Conservation (phyloP, 2,797 vertebrate species). For the Gobio occitaniae region DNA sequence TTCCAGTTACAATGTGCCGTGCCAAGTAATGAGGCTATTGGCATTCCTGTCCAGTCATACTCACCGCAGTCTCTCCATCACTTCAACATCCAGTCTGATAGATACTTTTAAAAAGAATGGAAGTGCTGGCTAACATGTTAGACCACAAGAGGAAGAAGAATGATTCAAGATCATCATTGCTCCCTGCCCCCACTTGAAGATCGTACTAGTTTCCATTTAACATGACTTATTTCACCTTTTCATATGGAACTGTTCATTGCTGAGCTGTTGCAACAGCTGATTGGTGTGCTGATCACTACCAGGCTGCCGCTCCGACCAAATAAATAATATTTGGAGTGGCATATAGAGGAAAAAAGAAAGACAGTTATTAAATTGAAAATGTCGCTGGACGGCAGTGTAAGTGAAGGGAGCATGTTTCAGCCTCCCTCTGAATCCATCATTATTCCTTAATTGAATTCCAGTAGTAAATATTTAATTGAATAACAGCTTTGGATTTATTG, state of each 20-base stretch:
- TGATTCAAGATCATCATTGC: conserved; percentile 98
- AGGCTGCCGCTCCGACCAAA: conserved; percentile 38
- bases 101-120: conserved; percentile 95
- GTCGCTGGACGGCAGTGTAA: conserved; percentile 64
- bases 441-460: conserved; percentile 75
- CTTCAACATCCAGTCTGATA: conserved; percentile 90
- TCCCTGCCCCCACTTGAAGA: conserved; percentile 81
- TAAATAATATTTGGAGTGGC: conserved; percentile 63
- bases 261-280: conserved; percentile 5
- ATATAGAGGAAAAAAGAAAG: conserved; percentile 49
- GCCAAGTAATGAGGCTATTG: conserved; percentile 99
- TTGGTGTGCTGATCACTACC: conserved; percentile 26
- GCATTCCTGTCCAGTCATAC: conserved; percentile 91
- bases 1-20: conserved; percentile 99
- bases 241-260: conserved; percentile 53
- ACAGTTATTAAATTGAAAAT: conserved; percentile 71
- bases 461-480: conserved; percentile 75
- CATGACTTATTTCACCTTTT: conserved; percentile 73
- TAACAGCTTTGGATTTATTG: conserved; percentile 72
- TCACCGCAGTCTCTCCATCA: conserved; percentile 84
- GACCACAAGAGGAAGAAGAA: conserved; percentile 89
- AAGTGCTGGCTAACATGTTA: conserved; percentile 91
- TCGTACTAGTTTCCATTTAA: conserved; percentile 89
- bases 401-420: conserved; percentile 64
- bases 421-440: conserved; percentile 68